These are phyloP conservation scores for Amphiura filiformis DNA, from an alignment of 35 echinoderm and acorn worm genomes.

Conservation along the genomic window DNA sequence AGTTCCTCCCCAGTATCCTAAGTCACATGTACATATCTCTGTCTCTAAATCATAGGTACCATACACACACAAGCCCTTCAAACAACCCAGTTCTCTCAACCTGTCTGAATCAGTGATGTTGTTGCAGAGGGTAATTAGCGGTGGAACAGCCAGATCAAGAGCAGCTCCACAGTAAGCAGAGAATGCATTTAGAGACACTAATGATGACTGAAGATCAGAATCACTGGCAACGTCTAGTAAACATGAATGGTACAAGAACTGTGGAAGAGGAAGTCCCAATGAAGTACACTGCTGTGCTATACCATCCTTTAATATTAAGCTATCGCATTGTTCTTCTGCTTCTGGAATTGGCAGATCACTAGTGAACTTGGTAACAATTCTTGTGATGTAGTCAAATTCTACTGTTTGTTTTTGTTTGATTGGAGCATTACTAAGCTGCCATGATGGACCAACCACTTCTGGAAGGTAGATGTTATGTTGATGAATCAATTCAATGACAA, in stretches of 20 bases:
- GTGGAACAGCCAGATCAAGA: conserved; percentile 28
- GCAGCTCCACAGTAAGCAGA: conserved; percentile 52
- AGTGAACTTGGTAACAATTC: conserved; percentile 53
- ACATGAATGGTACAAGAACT: conserved; percentile 71
- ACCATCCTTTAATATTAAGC: conserved; percentile 35
- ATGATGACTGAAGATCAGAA: not conserved
- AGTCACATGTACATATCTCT: conserved; percentile 51
- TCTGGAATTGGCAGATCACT: conserved; percentile 11
- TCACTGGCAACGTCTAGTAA: conserved; percentile 45
- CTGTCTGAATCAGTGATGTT: conserved; percentile 43
- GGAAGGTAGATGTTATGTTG: conserved; percentile 38
- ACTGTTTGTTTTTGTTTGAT: not conserved
- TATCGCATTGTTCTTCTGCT: conserved; percentile 44
- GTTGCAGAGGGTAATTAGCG: conserved; percentile 42
- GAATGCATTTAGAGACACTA: conserved; percentile 33
- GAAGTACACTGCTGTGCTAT: conserved; percentile 41
- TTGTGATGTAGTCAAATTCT: conserved; percentile 32
- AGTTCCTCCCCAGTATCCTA: conserved; percentile 69
- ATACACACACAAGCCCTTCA: conserved; percentile 50
- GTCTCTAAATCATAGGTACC: conserved; percentile 43
- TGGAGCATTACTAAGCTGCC: conserved; percentile 52
- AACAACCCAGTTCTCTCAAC: conserved; percentile 60
- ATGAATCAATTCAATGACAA: conserved; percentile 31
- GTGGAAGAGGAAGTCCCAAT: conserved; percentile 37
- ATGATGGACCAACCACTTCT: conserved; percentile 36